Conservation (phyloP, 2,113 vertebrate genomes). For the Salvator merianae region DNA sequence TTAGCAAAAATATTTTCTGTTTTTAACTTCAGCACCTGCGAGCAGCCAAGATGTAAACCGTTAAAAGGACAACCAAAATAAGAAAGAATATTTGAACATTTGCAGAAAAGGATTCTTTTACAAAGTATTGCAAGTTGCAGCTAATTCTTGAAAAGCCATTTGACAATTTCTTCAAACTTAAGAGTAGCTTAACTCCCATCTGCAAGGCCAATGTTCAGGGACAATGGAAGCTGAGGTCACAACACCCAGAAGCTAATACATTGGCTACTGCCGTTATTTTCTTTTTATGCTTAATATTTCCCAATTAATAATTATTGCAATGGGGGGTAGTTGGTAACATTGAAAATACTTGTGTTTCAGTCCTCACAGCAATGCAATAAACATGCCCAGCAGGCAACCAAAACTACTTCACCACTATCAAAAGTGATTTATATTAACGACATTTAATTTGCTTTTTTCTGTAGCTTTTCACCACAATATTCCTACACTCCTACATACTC, state of each 20-base stretch:
- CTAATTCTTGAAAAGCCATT: too few species aligned
- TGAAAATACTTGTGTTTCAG: constrained; percentile 31
- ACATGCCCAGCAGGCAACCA: not conserved
- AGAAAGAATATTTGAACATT: not conserved
- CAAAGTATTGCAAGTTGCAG: too few species aligned
- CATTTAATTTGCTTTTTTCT: not conserved
- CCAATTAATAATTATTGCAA: too few species aligned
- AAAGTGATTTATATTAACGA: not conserved
- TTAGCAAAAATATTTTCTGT: constrained; percentile 37
- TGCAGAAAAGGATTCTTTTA: not conserved
- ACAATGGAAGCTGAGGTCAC: too few species aligned
- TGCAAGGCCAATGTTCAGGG: too few species aligned
- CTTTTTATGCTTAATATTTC: too few species aligned
- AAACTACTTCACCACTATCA: constrained; percentile 2
- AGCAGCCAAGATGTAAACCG: not conserved
- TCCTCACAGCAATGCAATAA: constrained; percentile 15
- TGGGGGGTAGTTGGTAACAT: too few species aligned
- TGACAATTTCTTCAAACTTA: too few species aligned
- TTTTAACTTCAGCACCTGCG: constrained; percentile 31
- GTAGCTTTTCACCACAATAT: not conserved
- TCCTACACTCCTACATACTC: not conserved
- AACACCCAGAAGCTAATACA: too few species aligned
- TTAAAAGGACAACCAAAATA: not conserved
- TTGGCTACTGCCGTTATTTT: too few species aligned
- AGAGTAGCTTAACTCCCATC: too few species aligned